phyloP scores from a whole-genome alignment of 2,888 invertebrate species.

The Holacanthella duospinosa region DNA sequence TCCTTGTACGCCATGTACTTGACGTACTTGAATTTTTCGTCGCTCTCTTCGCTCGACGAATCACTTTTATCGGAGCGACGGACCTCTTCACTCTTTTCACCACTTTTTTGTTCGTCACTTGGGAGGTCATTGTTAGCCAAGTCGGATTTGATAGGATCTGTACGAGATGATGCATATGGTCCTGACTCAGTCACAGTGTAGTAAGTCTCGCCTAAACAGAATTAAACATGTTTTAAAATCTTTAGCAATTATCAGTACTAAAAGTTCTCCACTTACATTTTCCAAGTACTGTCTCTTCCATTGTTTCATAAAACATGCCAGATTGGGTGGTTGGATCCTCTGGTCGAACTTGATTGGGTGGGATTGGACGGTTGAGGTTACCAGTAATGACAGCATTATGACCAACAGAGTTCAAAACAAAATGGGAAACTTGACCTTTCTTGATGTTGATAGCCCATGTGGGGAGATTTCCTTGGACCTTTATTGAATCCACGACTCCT shows the following conservation, averaged over 20 bases:
- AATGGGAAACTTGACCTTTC: conserved; percentile 26
- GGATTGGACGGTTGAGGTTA: conserved; percentile 18
- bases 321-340: conserved; percentile 24
- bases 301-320: conserved; percentile 33
- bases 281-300: conserved; percentile 39
- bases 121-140: conserved; percentile 7
- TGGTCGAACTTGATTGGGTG: conserved; percentile 25
- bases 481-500: conserved; percentile 35
- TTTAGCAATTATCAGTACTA: too few relatives aligned
- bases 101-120: neutral
- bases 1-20: neutral
- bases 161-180: conserved; percentile 21
- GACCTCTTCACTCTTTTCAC: neutral
- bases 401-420: conserved; percentile 29
- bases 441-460: conserved; percentile 43
- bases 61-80: neutral
- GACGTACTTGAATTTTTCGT: neutral
- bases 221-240: too few relatives aligned
- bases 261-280: conserved; percentile 39
- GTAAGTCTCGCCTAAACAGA: conserved; percentile 30
- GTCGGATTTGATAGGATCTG: conserved; percentile 25
- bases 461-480: conserved; percentile 39
- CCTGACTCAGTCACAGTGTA: conserved; percentile 36
- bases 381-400: conserved; percentile 16
- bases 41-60: neutral